These are phyloP conservation scores for Meandrina meandrites DNA, from an alignment of 92 coral and sea anemone species.

Conservation along the genomic window DNA sequence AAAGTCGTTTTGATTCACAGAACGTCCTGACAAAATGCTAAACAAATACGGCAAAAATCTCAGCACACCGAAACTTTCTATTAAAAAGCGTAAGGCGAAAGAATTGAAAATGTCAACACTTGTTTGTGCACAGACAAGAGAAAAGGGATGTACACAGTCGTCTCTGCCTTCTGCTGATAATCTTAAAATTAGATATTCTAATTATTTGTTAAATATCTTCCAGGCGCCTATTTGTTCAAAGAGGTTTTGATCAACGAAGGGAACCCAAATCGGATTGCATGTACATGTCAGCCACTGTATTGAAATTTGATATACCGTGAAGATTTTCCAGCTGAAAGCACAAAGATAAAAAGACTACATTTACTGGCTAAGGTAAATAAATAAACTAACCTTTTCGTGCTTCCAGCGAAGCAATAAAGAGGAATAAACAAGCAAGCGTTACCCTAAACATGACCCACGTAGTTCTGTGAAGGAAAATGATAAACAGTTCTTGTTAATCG, in stretches of 20 bases:
- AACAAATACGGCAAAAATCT: background rate
- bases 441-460: slow-evolving; percentile 33
- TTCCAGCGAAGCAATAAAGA: slow-evolving; percentile 63
- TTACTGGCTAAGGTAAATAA: background rate
- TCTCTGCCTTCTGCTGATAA: background rate
- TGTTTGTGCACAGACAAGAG: background rate
- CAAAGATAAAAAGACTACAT: background rate
- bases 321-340: background rate
- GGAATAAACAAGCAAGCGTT: slow-evolving; percentile 28
- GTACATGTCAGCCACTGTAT: background rate
- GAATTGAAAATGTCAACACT: background rate
- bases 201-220: background rate
- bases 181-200: background rate
- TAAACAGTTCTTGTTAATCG: background rate
- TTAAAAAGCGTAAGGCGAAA: background rate
- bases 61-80: no score
- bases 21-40: background rate
- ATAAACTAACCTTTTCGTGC: slow-evolving; percentile 56
- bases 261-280: background rate
- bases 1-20: background rate
- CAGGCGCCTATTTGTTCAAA: background rate
- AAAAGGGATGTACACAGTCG: background rate
- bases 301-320: background rate
- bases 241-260: background rate
- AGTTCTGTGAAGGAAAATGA: slow-evolving; percentile 17